Conservation (phyloP, 92 coral and sea anemone species). For the Umimayanthus chanpuru region DNA sequence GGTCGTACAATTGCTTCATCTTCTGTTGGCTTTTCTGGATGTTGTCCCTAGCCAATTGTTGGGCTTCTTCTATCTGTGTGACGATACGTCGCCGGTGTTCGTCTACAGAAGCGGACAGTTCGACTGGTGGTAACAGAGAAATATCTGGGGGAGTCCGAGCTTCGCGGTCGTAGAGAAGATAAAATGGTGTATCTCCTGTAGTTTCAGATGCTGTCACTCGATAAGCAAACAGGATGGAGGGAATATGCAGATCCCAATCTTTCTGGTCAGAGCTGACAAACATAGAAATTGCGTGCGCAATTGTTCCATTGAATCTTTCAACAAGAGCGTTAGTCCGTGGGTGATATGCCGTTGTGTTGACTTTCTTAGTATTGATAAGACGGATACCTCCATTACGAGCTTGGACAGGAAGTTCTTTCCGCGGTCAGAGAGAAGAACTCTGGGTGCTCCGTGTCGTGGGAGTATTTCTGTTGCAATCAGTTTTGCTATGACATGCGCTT, state of each 20-base stretch:
- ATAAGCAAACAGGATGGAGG: constrained; percentile 43
- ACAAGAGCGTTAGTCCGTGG: constrained; percentile 38
- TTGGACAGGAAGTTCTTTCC: constrained; percentile 53
- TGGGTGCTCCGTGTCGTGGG: constrained; percentile 48
- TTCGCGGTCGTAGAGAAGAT: constrained; percentile 36
- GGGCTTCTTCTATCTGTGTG: constrained; percentile 38
- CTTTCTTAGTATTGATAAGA: constrained; percentile 53
- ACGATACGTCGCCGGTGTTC: constrained; percentile 56
- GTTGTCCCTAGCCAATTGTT: constrained; percentile 34
- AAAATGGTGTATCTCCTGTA: constrained; percentile 53
- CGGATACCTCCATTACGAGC: constrained; percentile 41
- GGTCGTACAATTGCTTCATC: constrained; percentile 59
- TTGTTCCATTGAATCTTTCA: constrained; percentile 48
- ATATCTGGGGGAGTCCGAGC: constrained; percentile 31
- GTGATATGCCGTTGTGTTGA: constrained; percentile 68
- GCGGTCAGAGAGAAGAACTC: constrained; percentile 53
- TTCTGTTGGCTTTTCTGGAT: constrained; percentile 53
- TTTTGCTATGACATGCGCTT: constrained; percentile 51
- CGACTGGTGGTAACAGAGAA: constrained; percentile 30
- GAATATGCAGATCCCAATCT: constrained; percentile 56
- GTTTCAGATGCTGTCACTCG: constrained; percentile 29
- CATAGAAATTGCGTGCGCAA: constrained; percentile 43
- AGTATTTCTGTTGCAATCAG: constrained; percentile 51
- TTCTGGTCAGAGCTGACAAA: constrained; percentile 46
- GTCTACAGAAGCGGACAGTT: constrained; percentile 13